These are phyloP conservation scores for Hydropsyche betteni DNA, from an alignment of 2,888 invertebrate genomes.

Conservation along the genomic window DNA sequence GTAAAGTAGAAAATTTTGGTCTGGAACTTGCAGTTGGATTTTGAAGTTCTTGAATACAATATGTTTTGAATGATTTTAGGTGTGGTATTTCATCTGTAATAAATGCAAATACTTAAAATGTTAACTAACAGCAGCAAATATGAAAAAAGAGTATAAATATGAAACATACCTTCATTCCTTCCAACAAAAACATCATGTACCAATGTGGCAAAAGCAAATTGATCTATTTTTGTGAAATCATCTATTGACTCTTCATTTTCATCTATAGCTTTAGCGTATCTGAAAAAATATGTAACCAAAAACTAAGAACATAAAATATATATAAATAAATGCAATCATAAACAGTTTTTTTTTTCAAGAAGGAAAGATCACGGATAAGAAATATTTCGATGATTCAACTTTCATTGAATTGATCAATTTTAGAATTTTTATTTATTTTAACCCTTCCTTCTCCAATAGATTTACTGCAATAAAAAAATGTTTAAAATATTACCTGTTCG, in stretches of 20 bases:
- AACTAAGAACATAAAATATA: no score
- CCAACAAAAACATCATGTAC: constrained; percentile 77
- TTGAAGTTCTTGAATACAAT: constrained; percentile 75
- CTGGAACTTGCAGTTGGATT: constrained; percentile 71
- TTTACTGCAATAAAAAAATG: background rate
- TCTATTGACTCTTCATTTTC: constrained; percentile 72
- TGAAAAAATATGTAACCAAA: constrained; percentile 53
- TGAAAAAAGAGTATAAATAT: background rate
- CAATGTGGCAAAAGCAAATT: constrained; percentile 79
- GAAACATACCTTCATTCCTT: constrained; percentile 65
- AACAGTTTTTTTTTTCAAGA: no score
- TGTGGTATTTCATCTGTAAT: constrained; percentile 74
- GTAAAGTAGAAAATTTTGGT: constrained; percentile 72
- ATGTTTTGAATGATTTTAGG: constrained; percentile 73
- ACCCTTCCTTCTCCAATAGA: no score
- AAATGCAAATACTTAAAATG: constrained; percentile 45
- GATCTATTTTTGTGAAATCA: constrained; percentile 72
- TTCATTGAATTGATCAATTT: no score
- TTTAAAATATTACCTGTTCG: constrained; percentile 60
- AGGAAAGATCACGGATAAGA: no score
- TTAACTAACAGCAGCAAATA: constrained; percentile 2
- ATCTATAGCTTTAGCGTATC: constrained; percentile 78
- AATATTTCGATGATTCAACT: no score
- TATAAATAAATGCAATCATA: no score
- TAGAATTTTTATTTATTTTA: constrained; percentile 7